phyloP scores from a whole-genome alignment of 2,797 vertebrate genomes.

The Pterois miles region DNA sequence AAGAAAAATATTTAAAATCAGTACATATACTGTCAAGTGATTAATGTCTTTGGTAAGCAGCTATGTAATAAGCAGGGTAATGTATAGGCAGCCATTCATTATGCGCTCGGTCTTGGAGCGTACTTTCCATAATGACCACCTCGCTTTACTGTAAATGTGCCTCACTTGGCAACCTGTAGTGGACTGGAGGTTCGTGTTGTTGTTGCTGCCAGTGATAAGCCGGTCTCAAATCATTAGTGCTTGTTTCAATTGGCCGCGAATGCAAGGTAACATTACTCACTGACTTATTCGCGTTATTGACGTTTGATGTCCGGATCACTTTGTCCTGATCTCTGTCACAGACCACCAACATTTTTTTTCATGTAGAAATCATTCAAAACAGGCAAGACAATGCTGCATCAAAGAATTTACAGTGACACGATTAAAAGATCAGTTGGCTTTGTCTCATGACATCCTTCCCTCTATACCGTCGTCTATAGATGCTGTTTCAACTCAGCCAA shows the following conservation, averaged over 20 bases:
- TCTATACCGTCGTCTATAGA: not conserved
- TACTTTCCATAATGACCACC: conserved; percentile 72
- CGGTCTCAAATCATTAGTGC: conserved; percentile 50
- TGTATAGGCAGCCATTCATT: conserved; percentile 62
- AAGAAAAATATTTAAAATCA: conserved; percentile 42
- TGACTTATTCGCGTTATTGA: conserved; percentile 48
- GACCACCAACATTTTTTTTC: not conserved
- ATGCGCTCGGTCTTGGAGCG: conserved; percentile 64
- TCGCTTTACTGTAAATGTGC: conserved; percentile 41
- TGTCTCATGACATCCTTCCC: not conserved
- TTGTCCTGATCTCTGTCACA: conserved; percentile 14
- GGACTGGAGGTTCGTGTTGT: conserved; percentile 32
- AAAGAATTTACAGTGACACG: not conserved
- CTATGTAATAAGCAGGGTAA: conserved; percentile 59
- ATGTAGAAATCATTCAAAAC: not conserved
- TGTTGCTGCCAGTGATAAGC: conserved; percentile 61
- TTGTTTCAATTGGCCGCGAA: conserved; percentile 46
- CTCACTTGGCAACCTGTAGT: conserved; percentile 69
- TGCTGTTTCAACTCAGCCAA: not conserved
- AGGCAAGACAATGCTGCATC: not conserved
- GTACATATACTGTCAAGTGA: conserved; percentile 34
- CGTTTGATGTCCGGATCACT: conserved; percentile 28
- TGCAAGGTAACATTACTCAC: conserved; percentile 23
- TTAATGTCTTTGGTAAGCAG: conserved; percentile 49
- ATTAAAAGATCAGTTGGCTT: not conserved